Base-by-base conservation (phyloP, 2,113 vertebrate genomes). In the Pelusios castaneus region DNA sequence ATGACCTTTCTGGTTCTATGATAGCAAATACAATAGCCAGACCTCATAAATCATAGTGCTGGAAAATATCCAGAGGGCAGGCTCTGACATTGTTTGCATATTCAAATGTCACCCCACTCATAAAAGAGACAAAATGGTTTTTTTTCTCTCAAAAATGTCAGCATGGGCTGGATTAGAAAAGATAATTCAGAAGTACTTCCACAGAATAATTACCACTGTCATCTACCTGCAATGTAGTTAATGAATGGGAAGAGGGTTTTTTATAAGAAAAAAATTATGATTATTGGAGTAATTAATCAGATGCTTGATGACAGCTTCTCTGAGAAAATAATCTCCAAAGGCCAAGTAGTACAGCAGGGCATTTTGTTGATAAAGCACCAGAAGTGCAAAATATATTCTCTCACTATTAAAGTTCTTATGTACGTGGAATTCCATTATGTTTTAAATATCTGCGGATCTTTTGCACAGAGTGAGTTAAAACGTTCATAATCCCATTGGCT, bases 241-340 rank as follows among this genome's bases (percentile, higher is more conserved):
- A 98, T 98, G 98, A 98, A 98, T 98, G 98, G 97, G 96, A 96
- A 98, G 98, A 97, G 96, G 93, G 94, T 91, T 96, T 98, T 98
- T 98, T 98, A 97, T 98, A 98, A 97, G 98, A 88, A 95, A 97
- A 97, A 99, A 98, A 98, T 98, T 97, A 98, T 97, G 97, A 98
- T 98, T 98, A 98, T 98, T 98, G 97, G 97, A 97, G 98, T 99
- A 99, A 99, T 99, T 99, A 99, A 99, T 99, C 99, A 98, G 98
- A 97, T 95, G 96, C 82, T 45, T 95, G 92, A 91, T 99, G 98
- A 98, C 98, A 98, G 98, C 96, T 98, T 98, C 98, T 97, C 97
- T 94, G 89, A 93, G 93, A 95, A 94, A 97, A 97, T 97, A 97
- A 97, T 97, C 98, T 98, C 97, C 97, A 97, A 97, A 98, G 97